A percentile compares a stretch with the other conserved stretches of the same genome.
Evolutionary conservation across 1,140 invertebrate species (phyloP).

Genomic region (Leptinotarsa texana): DNA sequence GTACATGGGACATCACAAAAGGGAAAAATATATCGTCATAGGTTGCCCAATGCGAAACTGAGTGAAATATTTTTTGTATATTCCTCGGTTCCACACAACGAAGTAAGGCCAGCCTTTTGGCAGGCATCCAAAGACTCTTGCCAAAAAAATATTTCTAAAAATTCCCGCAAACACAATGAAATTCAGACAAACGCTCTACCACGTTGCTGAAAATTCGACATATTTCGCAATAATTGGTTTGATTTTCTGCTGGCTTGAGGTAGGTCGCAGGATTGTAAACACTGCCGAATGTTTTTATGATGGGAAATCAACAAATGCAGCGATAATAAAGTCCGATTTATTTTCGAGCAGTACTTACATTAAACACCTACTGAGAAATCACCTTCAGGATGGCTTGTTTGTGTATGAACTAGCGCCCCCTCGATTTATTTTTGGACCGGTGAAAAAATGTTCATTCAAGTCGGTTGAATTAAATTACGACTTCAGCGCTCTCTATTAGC

Average conservation of each 20-base stretch:
- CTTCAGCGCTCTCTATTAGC: background rate
- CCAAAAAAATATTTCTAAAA: slow-evolving; percentile 21
- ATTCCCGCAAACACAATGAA: slow-evolving; percentile 16
- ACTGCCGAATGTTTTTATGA: background rate
- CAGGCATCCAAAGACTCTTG: background rate
- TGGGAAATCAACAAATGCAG: background rate
- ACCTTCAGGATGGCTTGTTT: background rate
- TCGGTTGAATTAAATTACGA: background rate
- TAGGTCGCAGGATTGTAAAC: background rate
- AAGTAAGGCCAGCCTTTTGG: slow-evolving; percentile 10
- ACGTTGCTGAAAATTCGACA: background rate
- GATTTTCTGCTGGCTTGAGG: background rate
- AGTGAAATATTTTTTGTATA: background rate
- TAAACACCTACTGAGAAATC: background rate
- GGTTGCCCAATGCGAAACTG: too few species aligned
- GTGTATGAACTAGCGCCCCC: background rate
- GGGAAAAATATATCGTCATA: too few species aligned
- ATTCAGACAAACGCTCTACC: background rate
- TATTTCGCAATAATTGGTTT: background rate
- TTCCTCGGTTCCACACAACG: background rate
- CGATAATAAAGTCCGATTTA: background rate
- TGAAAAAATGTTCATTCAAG: background rate
- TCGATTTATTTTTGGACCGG: background rate
- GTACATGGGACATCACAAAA: too few species aligned
- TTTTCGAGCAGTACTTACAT: background rate